phyloP scores from a whole-genome alignment of 2,797 vertebrate genomes.

The Chaetodon trifasciatus region DNA sequence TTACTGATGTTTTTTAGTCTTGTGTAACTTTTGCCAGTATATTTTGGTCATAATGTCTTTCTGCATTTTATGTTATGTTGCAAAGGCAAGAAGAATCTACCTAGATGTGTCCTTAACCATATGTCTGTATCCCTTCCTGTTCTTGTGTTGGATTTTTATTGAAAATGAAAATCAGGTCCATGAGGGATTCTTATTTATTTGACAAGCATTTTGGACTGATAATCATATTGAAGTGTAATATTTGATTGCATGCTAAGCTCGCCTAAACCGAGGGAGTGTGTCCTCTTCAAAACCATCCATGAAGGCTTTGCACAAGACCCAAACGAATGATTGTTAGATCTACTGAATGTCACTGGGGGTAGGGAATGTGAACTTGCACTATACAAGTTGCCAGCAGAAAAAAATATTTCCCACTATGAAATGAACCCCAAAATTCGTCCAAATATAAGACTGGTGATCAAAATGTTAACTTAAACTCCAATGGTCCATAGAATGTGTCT shows the following conservation, averaged over 20 bases:
- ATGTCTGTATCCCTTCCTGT: constrained; percentile 71
- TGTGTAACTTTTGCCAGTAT: constrained; percentile 78
- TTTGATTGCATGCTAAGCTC: constrained; percentile 73
- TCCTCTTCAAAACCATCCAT: constrained; percentile 64
- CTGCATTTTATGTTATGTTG: constrained; percentile 71
- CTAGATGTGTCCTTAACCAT: constrained; percentile 81
- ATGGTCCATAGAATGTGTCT: constrained; percentile 75
- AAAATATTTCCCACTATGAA: constrained; percentile 48
- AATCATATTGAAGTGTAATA: constrained; percentile 80
- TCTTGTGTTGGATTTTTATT: constrained; percentile 77
- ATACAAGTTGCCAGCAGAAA: constrained; percentile 76
- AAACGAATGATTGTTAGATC: constrained; percentile 68
- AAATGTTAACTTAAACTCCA: constrained; percentile 57
- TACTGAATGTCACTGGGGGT: constrained; percentile 71
- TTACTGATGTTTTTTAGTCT: constrained; percentile 74
- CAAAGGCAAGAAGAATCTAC: constrained; percentile 85
- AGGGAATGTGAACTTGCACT: constrained; percentile 83
- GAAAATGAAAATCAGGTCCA: constrained; percentile 79
- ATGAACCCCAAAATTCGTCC: constrained; percentile 55
- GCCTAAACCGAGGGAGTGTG: constrained; percentile 49
- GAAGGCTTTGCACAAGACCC: constrained; percentile 82
- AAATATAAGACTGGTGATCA: constrained; percentile 57
- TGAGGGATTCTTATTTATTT: constrained; percentile 86
- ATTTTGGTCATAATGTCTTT: constrained; percentile 77
- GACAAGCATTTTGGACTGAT: constrained; percentile 80